Conservation (phyloP, 2,113 vertebrate genomes). For the Pontoporia blainvillei region DNA sequence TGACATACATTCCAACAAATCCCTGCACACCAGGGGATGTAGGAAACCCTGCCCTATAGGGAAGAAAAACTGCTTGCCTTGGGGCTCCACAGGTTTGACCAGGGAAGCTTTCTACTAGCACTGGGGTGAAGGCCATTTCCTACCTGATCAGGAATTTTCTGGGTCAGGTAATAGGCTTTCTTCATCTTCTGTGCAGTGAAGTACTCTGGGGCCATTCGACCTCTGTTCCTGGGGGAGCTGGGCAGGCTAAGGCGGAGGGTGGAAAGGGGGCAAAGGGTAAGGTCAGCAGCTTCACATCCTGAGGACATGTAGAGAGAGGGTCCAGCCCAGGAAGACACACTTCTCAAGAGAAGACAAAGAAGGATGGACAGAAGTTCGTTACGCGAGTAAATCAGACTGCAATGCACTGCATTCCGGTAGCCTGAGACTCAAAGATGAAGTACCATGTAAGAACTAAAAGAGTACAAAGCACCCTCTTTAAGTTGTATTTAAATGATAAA, state of each 20-base stretch:
- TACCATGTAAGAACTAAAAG: not conserved
- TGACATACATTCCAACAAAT: not conserved
- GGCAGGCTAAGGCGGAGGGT: constrained; percentile 67
- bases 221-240: constrained; percentile 77
- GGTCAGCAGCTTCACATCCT: not conserved
- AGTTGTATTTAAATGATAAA: not conserved
- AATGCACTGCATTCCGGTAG: not conserved
- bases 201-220: constrained; percentile 76
- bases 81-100: not conserved
- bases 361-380: not conserved
- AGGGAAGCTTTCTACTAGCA: not conserved
- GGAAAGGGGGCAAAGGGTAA: not conserved
- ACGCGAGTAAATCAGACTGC: not conserved
- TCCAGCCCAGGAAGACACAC: not conserved
- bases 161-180: constrained; percentile 89
- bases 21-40: not conserved
- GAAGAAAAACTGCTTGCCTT: not conserved
- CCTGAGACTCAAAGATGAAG: not conserved
- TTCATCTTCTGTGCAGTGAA: constrained; percentile 91
- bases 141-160: constrained; percentile 89
- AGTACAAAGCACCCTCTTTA: not conserved
- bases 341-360: not conserved
- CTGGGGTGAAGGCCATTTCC: not conserved
- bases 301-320: not conserved
- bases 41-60: not conserved